Base-by-base conservation (phyloP, 2,888 invertebrate genomes). In the Copidosoma aretas region DNA sequence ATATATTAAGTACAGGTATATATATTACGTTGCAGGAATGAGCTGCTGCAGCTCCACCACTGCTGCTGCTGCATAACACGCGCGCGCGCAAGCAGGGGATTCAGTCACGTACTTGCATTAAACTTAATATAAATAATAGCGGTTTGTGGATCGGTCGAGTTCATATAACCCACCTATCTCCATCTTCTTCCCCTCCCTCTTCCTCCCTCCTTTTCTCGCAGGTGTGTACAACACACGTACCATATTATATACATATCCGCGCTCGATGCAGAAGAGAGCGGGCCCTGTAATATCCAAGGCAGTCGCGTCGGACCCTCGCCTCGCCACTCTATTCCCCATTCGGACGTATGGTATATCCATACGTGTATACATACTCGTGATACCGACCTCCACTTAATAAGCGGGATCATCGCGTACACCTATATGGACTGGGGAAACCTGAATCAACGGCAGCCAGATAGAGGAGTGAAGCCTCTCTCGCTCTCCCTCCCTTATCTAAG, bases 111-210 rank as follows among this genome's bases (percentile, higher is more conserved):
- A 83, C 79, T 82, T 83, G 83, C 82, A 83, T 83, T 83, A 83
- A 83, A 83, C 82, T 83, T 83, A 83, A 83, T 83, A 83, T 83
- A 83, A 83, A 83, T 83, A 83, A 83, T 83, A 83, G 83, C 82
- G 81, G 82, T 83, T 83, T 82, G 82, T 79, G 74, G 76, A 76
- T 75, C 75, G 74, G 67, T 56, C 72, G 68, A 73, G 73, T 68
- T 71, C 72, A 71, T 78, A 77, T 80, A 80, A 67, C 78, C 80
- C 76, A 79, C 78, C 83, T 82, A 81, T 81, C 82, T 80, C 81
- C 63, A 63, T 66, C 66, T 64, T 46, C 52, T 17, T 60, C 15
- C 53, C 57, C 54, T 32, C 10, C 39, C 46, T 43, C 57, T 43
- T 25, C 10, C 32, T n/a, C 70, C 60, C 71, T 66, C 57, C 61